Evolutionary conservation across 2,797 vertebrate species (phyloP).

Genomic region (Caiman crocodilus): DNA sequence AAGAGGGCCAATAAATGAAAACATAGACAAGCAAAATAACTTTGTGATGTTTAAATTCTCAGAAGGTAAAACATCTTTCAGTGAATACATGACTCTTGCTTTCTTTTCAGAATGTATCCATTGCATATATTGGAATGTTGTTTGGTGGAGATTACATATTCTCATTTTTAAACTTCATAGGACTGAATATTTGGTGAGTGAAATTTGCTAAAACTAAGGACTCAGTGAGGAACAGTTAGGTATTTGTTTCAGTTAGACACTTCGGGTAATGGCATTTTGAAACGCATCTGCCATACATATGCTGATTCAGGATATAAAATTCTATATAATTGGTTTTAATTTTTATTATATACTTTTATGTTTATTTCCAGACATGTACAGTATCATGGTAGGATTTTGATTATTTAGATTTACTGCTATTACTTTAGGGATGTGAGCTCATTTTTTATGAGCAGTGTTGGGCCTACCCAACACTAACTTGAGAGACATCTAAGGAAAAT

Average conservation of each 20-base stretch:
- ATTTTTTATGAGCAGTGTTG: neutral
- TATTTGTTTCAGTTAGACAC: neutral
- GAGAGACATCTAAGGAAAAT: neutral
- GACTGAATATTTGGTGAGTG: constrained; percentile 94
- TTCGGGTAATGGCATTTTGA: neutral
- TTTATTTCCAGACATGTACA: neutral
- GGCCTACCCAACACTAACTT: neutral
- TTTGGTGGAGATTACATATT: constrained; percentile 93
- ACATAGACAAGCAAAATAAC: neutral
- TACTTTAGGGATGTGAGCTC: neutral
- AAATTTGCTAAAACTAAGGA: constrained; percentile 23
- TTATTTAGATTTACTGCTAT: neutral
- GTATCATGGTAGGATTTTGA: neutral
- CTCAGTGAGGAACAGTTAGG: neutral
- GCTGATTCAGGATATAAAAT: neutral
- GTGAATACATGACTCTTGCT: constrained; percentile 14
- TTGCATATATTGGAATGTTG: constrained; percentile 93
- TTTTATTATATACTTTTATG: neutral
- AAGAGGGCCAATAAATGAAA: neutral
- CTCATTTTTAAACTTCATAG: constrained; percentile 91
- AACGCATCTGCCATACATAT: neutral
- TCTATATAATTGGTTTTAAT: neutral
- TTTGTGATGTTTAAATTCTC: neutral
- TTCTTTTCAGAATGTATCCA: constrained; percentile 88
- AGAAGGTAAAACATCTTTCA: neutral